Percentiles rank a stretch among this genome's conserved stretches.
Conservation (phyloP, 2,797 vertebrate species). For the Chrosomus eos region DNA sequence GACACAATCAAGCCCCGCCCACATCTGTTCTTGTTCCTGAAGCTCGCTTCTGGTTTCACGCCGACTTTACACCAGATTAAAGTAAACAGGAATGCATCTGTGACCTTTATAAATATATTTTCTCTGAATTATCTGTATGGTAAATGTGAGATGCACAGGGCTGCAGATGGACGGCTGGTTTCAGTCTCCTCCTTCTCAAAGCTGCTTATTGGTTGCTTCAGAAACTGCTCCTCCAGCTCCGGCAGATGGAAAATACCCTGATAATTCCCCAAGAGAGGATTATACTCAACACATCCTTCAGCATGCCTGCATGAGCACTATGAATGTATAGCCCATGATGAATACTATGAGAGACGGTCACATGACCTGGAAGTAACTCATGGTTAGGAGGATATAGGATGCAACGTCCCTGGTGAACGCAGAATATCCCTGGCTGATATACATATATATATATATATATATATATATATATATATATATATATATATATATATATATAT, state of each 20-base stretch:
- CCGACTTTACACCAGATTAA: not conserved
- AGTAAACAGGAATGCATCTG: not conserved
- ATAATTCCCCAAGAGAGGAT: constrained; percentile 62
- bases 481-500: too few species aligned
- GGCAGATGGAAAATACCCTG: constrained; percentile 56
- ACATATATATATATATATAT: too few species aligned
- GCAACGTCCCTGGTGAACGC: not conserved
- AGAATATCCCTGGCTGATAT: too few species aligned
- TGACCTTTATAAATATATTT: not conserved
- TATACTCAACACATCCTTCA: constrained; percentile 41
- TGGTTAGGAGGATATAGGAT: not conserved
- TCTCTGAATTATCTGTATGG: not conserved
- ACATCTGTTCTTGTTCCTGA: not conserved
- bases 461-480: too few species aligned
- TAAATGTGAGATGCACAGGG: not conserved
- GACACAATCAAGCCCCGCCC: not conserved
- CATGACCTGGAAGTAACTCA: not conserved
- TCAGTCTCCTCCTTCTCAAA: constrained; percentile 50
- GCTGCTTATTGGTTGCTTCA: constrained; percentile 54
- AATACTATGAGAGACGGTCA: not conserved
- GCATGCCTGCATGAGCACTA: not conserved
- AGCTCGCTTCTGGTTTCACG: not conserved
- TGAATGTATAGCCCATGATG: not conserved
- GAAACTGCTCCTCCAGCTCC: constrained; percentile 20
- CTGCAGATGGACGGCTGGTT: constrained; percentile 56